phyloP scores from a whole-genome alignment of 2,797 vertebrate species.

The Alauda arvensis region DNA sequence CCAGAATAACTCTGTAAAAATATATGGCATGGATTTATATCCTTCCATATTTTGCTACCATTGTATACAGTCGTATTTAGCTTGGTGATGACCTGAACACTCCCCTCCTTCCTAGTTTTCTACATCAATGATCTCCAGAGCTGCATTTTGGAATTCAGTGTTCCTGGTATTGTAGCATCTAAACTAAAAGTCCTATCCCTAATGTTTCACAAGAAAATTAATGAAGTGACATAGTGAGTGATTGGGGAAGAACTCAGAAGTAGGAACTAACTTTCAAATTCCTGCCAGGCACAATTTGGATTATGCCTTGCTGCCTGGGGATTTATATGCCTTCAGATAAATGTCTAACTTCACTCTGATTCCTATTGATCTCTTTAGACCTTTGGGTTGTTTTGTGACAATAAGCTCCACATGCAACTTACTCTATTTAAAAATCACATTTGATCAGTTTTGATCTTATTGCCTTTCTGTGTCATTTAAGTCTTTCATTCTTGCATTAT shows the following conservation, averaged over 20 bases:
- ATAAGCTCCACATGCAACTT: neutral
- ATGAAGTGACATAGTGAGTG: neutral
- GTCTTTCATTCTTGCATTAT: slow-evolving; percentile 1
- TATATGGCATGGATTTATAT: neutral
- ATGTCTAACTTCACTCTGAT: slow-evolving; percentile 8
- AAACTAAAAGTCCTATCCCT: neutral
- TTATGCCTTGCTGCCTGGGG: neutral
- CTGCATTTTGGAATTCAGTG: neutral
- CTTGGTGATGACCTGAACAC: neutral
- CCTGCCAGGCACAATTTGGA: neutral
- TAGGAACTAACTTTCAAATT: neutral
- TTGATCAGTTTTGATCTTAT: slow-evolving; percentile 32
- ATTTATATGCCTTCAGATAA: neutral
- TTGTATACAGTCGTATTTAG: neutral
- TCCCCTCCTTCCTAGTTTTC: neutral
- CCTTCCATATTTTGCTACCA: neutral
- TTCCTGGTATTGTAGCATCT: neutral
- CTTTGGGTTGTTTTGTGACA: slow-evolving; percentile 8
- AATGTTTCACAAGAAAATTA: neutral
- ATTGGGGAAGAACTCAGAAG: neutral
- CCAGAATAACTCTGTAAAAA: neutral
- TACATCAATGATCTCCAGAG: neutral
- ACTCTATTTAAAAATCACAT: slow-evolving; percentile 16
- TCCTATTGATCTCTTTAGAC: slow-evolving; percentile 20
- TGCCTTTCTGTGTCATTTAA: neutral